Evolutionary conservation across 2,888 invertebrate species (phyloP).

Genomic region (Omphaloscelis lunosa): DNA sequence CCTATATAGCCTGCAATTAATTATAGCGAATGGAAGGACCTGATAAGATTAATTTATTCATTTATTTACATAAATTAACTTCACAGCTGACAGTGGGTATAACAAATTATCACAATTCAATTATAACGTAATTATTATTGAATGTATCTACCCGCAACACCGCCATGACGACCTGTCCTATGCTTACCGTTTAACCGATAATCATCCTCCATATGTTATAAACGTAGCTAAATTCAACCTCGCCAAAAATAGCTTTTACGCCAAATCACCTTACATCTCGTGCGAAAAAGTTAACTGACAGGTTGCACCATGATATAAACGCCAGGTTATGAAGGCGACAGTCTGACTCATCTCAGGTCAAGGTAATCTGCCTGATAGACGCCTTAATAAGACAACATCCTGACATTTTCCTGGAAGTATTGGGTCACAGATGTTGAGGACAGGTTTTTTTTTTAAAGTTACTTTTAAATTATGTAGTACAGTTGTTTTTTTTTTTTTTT

Average conservation of each 20-base stretch:
- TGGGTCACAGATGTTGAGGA: constrained; percentile 26
- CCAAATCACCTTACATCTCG: neutral
- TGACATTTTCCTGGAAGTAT: constrained; percentile 43
- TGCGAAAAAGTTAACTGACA: constrained; percentile 15
- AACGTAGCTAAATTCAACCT: neutral
- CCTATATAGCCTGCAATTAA: neutral
- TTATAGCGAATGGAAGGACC: neutral
- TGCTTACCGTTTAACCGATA: neutral
- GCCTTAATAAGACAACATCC: constrained; percentile 25
- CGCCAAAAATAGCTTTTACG: constrained; percentile 4
- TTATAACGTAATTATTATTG: neutral
- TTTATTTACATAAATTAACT: neutral
- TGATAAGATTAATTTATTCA: no score
- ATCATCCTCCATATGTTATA: neutral
- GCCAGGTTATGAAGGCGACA: constrained; percentile 35
- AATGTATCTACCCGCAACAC: no score
- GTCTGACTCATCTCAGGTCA: constrained; percentile 53
- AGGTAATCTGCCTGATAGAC: constrained; percentile 36
- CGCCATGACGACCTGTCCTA: neutral
- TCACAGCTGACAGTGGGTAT: neutral
- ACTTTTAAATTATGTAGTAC: neutral
- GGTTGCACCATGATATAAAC: constrained; percentile 49
- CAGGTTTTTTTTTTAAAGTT: constrained; percentile 2
- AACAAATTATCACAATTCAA: neutral
- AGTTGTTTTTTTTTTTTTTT: neutral